A percentile compares a stretch with the other conserved stretches of the same genome.
These are phyloP conservation scores for Anguilla megastoma DNA, from an alignment of 2,797 vertebrate species.

Conservation along the genomic window DNA sequence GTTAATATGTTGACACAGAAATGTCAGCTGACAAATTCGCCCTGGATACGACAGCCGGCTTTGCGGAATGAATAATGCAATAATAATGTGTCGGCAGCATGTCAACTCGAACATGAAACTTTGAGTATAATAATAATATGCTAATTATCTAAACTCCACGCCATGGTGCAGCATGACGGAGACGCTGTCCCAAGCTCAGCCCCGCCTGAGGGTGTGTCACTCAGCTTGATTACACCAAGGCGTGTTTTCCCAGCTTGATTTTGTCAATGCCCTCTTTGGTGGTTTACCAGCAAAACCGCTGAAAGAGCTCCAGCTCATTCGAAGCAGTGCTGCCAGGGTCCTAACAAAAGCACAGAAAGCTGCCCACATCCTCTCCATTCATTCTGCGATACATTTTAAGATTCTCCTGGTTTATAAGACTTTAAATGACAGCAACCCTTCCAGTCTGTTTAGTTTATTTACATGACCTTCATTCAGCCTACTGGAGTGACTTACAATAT, in stretches of 20 bases:
- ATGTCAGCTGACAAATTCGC: neutral
- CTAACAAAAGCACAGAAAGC: neutral
- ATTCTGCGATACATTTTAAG: no score
- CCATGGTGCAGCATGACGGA: neutral
- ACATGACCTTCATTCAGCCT: no score
- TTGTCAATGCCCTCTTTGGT: neutral
- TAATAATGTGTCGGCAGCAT: neutral
- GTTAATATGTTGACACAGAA: slow-evolving; percentile 3
- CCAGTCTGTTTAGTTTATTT: no score
- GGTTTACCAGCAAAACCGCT: neutral
- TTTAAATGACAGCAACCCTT: no score
- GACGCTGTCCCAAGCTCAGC: neutral
- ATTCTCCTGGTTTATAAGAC: no score
- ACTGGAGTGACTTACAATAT: no score
- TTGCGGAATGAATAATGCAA: neutral
- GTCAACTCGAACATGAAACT: neutral
- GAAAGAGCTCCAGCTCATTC: neutral
- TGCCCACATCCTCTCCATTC: no score
- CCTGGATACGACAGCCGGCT: neutral
- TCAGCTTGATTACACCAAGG: no score
- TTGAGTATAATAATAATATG: neutral
- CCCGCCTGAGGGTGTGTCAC: neutral
- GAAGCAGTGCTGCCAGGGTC: neutral
- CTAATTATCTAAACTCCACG: neutral
- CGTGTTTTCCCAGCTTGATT: neutral